Base-by-base conservation (phyloP, 1,140 invertebrate genomes). In the Xylocopa sonorina region DNA sequence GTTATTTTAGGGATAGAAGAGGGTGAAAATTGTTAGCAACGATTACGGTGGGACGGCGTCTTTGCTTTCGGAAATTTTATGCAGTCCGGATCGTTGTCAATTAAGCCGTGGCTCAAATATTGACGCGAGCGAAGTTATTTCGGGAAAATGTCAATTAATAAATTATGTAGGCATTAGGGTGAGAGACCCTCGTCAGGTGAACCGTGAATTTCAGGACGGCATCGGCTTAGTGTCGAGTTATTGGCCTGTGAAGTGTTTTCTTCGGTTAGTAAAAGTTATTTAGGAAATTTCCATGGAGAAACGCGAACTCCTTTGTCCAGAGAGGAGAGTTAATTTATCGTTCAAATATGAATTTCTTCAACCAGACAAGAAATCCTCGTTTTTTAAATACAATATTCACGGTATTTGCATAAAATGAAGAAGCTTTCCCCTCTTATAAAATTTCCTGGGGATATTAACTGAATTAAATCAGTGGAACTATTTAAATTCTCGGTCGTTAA, bases 131-230 rank as follows among this genome's bases (percentile, higher is more conserved):
- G 21, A 69, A 69, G 64, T 69, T 77, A 77, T 77, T 69, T 69
- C 27, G n/a, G 29, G 64, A 14, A n/a, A 29, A 38, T 24, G 34
- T 77, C 74, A 69, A 69, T 69, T 77, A 77, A 77, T 77, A 69
- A 69, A 77, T 69, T 77, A 69, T 69, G 64, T 27, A 69, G 64
- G 64, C 24, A 58, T 10, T 48, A 46, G 74, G 64, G 74, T 58
- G 74, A 58, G 58, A 77, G 51, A 77, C 74, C 64, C 53, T 68
- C 29, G 64, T n/a, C 57, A 62, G 27, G 34, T 27, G 67, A 29
- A 63, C 55, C 67, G 76, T 72, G 38, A 78, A 78, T 78, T 72
- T 78, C 57, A 62, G 76, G 34, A 41, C 55, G 72, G 16, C 46
- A 53, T 53, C 55, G 32, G 55, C 41, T 58, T 38, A 53, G 38